These are phyloP conservation scores for Mallotus villosus DNA, from an alignment of 2,797 vertebrate genomes.

Conservation along the genomic window DNA sequence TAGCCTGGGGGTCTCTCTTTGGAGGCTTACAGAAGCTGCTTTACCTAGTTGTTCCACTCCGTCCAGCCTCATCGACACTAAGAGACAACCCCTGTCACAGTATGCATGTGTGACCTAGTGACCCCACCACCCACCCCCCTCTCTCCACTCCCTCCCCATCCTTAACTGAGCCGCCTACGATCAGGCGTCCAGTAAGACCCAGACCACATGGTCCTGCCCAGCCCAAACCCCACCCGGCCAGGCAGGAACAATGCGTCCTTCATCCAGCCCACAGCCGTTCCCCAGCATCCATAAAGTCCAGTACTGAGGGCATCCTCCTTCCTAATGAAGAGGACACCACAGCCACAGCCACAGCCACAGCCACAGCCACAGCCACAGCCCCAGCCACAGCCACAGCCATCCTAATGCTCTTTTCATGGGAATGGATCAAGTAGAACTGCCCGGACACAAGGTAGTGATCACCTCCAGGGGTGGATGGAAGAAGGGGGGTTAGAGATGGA, in stretches of 20 bases:
- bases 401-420: slow-evolving; percentile 67
- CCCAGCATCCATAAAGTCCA: slow-evolving; percentile 42
- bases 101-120: no score
- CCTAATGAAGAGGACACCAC: slow-evolving; percentile 54
- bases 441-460: slow-evolving; percentile 66
- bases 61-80: slow-evolving; percentile 10
- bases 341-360: slow-evolving; percentile 50
- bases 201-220: no score
- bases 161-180: not conserved
- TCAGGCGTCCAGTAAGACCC: no score
- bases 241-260: slow-evolving; percentile 45
- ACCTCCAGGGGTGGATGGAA: slow-evolving; percentile 41
- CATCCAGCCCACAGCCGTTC: slow-evolving; percentile 22
- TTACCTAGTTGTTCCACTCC: no score
- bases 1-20: not conserved
- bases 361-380: slow-evolving; percentile 48
- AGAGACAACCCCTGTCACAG: slow-evolving; percentile 8
- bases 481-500: no score
- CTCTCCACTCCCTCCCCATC: not conserved
- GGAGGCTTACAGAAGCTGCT: not conserved
- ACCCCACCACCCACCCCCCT: no score
- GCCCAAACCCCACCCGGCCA: no score
- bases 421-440: slow-evolving; percentile 67
- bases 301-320: slow-evolving; percentile 53
- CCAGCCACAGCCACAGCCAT: slow-evolving; percentile 48